A percentile compares a stretch with the other conserved stretches of the same genome.
Evolutionary conservation across 2,888 invertebrate genomes (phyloP).

Genomic region (Drosophila kambysellisi): DNA sequence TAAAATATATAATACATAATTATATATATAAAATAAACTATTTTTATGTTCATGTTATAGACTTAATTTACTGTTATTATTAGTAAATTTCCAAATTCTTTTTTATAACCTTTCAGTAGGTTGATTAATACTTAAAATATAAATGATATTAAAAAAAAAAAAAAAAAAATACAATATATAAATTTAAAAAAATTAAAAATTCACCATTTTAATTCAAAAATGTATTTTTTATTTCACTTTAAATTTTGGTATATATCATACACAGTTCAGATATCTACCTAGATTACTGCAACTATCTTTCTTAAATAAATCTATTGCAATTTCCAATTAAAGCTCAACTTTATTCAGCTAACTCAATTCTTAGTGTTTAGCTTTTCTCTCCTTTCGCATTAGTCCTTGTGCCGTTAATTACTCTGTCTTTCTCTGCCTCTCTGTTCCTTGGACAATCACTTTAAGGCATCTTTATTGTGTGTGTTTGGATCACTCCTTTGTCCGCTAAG

Average conservation of each 20-base stretch:
- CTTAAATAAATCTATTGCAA: not conserved
- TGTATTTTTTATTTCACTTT: not conserved
- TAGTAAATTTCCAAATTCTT: not conserved
- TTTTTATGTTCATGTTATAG: too few relatives aligned
- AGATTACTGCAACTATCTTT: not conserved
- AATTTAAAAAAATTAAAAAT: not conserved
- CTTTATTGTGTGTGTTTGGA: constrained; percentile 14
- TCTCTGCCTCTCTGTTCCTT: not conserved
- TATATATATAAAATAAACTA: too few relatives aligned
- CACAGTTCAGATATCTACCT: not conserved
- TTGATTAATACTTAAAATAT: not conserved
- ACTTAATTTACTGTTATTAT: too few relatives aligned
- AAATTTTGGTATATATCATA: not conserved
- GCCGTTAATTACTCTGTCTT: constrained; percentile 7
- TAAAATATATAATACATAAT: too few relatives aligned
- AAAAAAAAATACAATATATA: too few relatives aligned
- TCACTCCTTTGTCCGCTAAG: constrained; percentile 11
- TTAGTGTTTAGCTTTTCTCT: not conserved
- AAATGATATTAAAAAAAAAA: not conserved
- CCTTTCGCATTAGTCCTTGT: constrained; percentile 16
- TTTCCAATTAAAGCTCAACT: not conserved
- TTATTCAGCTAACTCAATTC: not conserved
- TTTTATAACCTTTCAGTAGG: too few relatives aligned
- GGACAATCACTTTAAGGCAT: not conserved
- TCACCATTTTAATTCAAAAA: not conserved